Evolutionary conservation across 53 echinoderm and acorn worm genomes (phyloP).

Genomic region (Paelopatides confundens): DNA sequence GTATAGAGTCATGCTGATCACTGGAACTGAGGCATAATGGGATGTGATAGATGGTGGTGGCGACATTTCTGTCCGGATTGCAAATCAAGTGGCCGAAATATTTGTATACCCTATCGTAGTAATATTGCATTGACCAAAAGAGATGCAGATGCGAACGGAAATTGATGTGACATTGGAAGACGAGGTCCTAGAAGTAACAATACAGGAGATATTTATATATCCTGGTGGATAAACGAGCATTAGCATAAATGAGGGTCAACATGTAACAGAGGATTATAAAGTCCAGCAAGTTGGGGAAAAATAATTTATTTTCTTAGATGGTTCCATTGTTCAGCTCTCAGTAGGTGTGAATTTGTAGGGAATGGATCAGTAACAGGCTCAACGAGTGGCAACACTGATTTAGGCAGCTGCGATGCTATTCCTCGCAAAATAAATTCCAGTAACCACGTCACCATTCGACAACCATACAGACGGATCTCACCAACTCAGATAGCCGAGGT

Average conservation of each 20-base stretch:
- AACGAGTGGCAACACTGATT: not conserved
- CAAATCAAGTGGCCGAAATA: not conserved
- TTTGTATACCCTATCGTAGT: not conserved
- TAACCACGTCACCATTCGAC: not conserved
- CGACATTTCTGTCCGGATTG: not conserved
- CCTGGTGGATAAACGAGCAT: not conserved
- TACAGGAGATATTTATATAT: not conserved
- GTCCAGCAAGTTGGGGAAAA: too few relatives aligned
- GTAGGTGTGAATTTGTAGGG: too few relatives aligned
- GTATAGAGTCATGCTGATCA: not conserved
- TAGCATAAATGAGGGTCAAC: too few relatives aligned
- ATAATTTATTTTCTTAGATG: too few relatives aligned
- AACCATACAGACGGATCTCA: not conserved
- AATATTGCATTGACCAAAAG: not conserved
- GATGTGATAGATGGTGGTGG: not conserved
- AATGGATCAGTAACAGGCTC: not conserved
- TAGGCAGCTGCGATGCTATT: constrained; percentile 5
- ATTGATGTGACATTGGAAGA: not conserved
- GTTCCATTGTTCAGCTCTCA: too few relatives aligned
- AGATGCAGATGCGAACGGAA: not conserved
- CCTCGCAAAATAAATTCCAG: constrained; percentile 3
- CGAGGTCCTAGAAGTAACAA: not conserved
- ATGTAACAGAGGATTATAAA: too few relatives aligned
- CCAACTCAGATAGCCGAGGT: too few relatives aligned
- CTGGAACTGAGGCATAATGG: not conserved